These are phyloP conservation scores for Lordiphosa andalusiaca DNA, from an alignment of 2,888 invertebrate species.

Conservation along the genomic window DNA sequence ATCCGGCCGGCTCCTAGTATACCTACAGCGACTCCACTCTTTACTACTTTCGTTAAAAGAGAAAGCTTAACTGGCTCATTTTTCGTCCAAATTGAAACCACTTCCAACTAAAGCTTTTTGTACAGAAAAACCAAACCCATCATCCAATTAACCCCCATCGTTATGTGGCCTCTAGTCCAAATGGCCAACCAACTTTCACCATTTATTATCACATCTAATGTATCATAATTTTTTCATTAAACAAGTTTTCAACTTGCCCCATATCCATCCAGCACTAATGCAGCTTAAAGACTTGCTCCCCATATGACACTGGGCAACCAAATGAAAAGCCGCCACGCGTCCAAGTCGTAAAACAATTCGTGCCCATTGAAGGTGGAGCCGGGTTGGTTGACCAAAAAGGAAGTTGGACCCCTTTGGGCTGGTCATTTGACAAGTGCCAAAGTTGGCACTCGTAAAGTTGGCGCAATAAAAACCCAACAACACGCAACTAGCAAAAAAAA, in stretches of 20 bases:
- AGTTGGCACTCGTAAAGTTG: constrained; percentile 52
- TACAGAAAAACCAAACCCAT: no score
- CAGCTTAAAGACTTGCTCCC: constrained; percentile 1
- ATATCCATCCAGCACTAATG: not conserved
- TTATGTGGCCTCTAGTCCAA: no score
- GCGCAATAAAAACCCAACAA: constrained; percentile 39
- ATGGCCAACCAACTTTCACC: no score
- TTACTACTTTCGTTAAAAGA: no score
- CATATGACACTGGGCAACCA: constrained; percentile 11
- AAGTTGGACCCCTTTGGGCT: constrained; percentile 36
- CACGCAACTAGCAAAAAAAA: constrained; percentile 8
- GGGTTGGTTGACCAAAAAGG: constrained; percentile 10
- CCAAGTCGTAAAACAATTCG: constrained; percentile 42
- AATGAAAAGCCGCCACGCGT: constrained; percentile 34
- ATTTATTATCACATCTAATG: no score
- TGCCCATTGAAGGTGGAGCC: constrained; percentile 24
- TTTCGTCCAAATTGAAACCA: no score
- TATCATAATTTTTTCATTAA: constrained; percentile 12
- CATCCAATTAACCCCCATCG: no score
- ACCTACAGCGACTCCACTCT: no score
- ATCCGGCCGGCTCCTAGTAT: no score
- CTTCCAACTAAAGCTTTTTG: no score
- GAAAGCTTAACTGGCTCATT: no score
- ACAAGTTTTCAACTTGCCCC: constrained; percentile 6
- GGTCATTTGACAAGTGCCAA: constrained; percentile 50